Percentiles rank a stretch among this genome's conserved stretches.
These are phyloP conservation scores for Dreissena polymorpha DNA, from an alignment of 1,140 invertebrate genomes.

Conservation along the genomic window DNA sequence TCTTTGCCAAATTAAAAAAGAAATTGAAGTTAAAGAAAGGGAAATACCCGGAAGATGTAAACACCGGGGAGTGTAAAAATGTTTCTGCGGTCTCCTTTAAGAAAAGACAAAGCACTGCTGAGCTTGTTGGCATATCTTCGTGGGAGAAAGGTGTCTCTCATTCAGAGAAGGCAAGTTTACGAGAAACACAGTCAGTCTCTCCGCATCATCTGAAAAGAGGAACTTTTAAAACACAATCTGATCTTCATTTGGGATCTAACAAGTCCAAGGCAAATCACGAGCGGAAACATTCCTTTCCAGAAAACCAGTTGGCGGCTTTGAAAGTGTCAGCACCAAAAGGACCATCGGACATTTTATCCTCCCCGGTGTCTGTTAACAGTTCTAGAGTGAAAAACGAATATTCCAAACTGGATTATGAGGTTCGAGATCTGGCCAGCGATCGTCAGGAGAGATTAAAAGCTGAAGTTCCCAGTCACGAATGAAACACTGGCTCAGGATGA, in stretches of 20 bases:
- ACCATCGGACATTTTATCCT: not conserved
- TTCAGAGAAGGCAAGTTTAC: not conserved
- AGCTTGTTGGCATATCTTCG: slow-evolving; percentile 13
- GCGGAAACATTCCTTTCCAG: not conserved
- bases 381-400: not conserved
- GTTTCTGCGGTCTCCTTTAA: slow-evolving; percentile 38
- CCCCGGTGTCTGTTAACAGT: not conserved
- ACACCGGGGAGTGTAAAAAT: slow-evolving; percentile 49
- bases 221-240: slow-evolving; percentile 11
- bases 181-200: not conserved
- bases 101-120: slow-evolving; percentile 39
- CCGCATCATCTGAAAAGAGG: slow-evolving; percentile 5
- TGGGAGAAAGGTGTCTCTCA: not conserved
- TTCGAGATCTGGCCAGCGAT: not conserved
- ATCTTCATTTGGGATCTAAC: not conserved
- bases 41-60: slow-evolving; percentile 38
- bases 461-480: slow-evolving; percentile 14
- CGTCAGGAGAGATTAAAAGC: not conserved
- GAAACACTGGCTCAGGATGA: slow-evolving; percentile 24
- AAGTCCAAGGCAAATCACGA: not conserved
- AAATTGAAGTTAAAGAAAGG: slow-evolving; percentile 47
- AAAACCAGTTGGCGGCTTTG: not conserved
- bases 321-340: not conserved
- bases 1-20: slow-evolving; percentile 43
- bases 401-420: not conserved